Base-by-base conservation (phyloP, 2,888 invertebrate genomes). In the Philhelius pedissequus region DNA sequence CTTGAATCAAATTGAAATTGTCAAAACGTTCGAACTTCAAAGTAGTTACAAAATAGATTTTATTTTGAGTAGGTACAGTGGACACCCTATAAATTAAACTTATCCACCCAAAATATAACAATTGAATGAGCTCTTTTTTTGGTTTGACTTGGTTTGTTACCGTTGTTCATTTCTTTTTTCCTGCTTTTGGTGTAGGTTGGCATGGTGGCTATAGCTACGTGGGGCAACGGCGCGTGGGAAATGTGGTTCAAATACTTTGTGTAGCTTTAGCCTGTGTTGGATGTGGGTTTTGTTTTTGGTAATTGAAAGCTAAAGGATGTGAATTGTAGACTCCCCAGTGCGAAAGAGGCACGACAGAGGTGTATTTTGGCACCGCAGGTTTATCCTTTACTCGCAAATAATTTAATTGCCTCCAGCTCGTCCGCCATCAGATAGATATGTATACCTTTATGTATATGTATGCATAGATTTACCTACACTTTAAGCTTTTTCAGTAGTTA, bases 351-450 rank as follows among this genome's bases (percentile, higher is more conserved):
- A 64, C 30, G 32, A 54, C 60, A 35, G 76, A 43, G 58, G 32
- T 60, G 60, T 43, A 45, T 35, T 74, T 54, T 35, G 54, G 32
- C 62, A 71, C 48, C 45, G 64, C 71, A 40, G 30, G 62, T 58
- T 75, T 43, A 69, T 58, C 50, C 68, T 74, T 80, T 20, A 52
- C 68, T 79, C 52, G n/a, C 43, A 62, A 64, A 62, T 56, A 70
- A 81, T 70, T 76, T 81, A 81, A 81, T 81, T 81, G 76, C 81
- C 76, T 76, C 13, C 64, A 64, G 76, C 50, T 35, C 18, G 32
- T 56, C 48, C 11, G 20, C 32, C 70, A n/a, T 64, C 13, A n/a
- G n/a, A n/a, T n/a, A n/a, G n/a, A n/a, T n/a, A n/a, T n/a, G n/a
- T n/a, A n/a, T n/a, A n/a, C 13, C 13, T 5, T 2, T 3, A 6